These are phyloP conservation scores for Malthinus seriepunctatus DNA, from an alignment of 2,888 invertebrate species.

Conservation along the genomic window DNA sequence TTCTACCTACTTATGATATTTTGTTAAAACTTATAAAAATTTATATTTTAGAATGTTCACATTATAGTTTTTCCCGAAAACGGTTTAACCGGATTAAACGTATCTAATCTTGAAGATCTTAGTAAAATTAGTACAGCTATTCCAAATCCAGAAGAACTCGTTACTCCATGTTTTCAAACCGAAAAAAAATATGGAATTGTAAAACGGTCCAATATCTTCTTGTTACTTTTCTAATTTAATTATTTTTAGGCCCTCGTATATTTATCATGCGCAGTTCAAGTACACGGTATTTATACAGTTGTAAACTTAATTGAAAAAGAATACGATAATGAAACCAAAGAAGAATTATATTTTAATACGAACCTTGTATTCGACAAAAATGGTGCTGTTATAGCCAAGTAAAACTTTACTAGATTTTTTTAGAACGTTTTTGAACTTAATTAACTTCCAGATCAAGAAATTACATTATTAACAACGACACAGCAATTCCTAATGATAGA, in stretches of 20 bases:
- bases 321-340: constrained; percentile 52
- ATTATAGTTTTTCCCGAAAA: constrained; percentile 80
- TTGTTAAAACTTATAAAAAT: too few relatives aligned
- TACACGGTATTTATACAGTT: constrained; percentile 67
- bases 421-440: not conserved
- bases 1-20: too few relatives aligned
- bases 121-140: constrained; percentile 18
- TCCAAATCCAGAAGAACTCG: constrained; percentile 22
- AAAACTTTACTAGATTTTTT: constrained; percentile 33
- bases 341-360: constrained; percentile 67
- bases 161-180: constrained; percentile 21
- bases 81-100: constrained; percentile 37
- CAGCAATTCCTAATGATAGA: not conserved
- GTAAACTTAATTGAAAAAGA: constrained; percentile 71
- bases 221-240: not conserved
- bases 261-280: constrained; percentile 64
- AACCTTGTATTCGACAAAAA: constrained; percentile 76
- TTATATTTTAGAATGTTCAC: constrained; percentile 59
- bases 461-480: not conserved
- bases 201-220: not conserved
- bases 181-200: constrained; percentile 15
- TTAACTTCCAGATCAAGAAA: not conserved
- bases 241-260: constrained; percentile 48
- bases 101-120: constrained; percentile 35
- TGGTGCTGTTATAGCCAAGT: constrained; percentile 72